Percentiles rank a stretch among this genome's conserved stretches.
These are phyloP conservation scores for Hycleus phaleratus DNA, from an alignment of 1,140 invertebrate species.

Conservation along the genomic window DNA sequence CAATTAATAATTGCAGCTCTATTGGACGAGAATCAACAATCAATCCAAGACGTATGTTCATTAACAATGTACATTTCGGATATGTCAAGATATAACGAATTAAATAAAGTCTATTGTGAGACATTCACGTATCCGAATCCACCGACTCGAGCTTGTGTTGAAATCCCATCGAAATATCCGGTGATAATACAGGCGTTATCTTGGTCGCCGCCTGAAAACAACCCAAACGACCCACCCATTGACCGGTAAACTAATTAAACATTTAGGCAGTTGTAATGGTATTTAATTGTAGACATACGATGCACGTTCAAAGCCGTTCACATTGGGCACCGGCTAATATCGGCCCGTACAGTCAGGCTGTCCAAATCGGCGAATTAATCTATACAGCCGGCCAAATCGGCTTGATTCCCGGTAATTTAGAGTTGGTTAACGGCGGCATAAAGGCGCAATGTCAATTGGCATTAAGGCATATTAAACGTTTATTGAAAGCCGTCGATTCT, in stretches of 20 bases:
- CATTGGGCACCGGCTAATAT: constrained; percentile 96
- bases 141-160: constrained; percentile 80
- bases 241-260: constrained; percentile 31
- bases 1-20: constrained; percentile 17
- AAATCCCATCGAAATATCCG: constrained; percentile 67
- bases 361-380: constrained; percentile 70
- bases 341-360: constrained; percentile 89
- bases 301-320: constrained; percentile 91
- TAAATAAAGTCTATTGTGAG: constrained; percentile 72
- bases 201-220: constrained; percentile 42
- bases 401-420: constrained; percentile 77
- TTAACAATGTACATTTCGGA: constrained; percentile 75
- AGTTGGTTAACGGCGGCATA: constrained; percentile 59
- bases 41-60: constrained; percentile 62
- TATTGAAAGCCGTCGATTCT: constrained; percentile 69
- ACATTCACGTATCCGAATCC: constrained; percentile 74
- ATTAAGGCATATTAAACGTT: constrained; percentile 70
- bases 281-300: constrained; percentile 50
- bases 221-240: constrained; percentile 18
- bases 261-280: not conserved
- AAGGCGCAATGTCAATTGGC: constrained; percentile 71
- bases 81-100: constrained; percentile 66
- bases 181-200: constrained; percentile 72
- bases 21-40: constrained; percentile 44
- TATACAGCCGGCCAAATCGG: constrained; percentile 88